Base-by-base conservation (phyloP, 2,113 vertebrate species). In the Oreotrochilus melanogaster region DNA sequence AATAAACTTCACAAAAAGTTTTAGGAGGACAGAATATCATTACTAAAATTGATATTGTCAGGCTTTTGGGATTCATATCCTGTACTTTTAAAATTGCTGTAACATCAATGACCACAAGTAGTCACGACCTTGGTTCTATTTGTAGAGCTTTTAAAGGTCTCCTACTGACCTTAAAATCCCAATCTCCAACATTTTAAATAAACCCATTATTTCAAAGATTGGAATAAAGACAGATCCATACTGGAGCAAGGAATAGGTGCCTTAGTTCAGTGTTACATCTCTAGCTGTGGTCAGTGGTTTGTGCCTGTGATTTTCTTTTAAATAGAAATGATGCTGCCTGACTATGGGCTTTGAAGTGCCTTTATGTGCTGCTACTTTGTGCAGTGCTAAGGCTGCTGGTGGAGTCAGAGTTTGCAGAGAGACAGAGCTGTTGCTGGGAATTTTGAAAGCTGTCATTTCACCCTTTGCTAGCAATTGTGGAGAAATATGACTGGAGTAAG, bases 361-460 rank as follows among this genome's bases (percentile, higher is more conserved):
- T 53, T 64, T 27, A 28, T 30, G 8, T 21, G 47, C 86, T 60
- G 81, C 89, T 79, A 18, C 75, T 76, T 33, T 83, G 85, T 88
- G 88, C 60, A 7, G 43, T 2, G 21, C 25, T 51, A 7, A 12
- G 67, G 67, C 85, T 92, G 87, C 74, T 85, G 16, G 50, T 2
- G 7, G 45, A 71, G 74, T 39, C 21, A 10, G 84, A 50, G 88
- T 88, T 48, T 84, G 85, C 56, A 42, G 78, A 43, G 58, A 64
- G 86, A 93, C 73, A 58, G 53, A 94, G 79, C 86, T 78, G 93
- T 96, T 97, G 94, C 95, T 94, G 94, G 95, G 79, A 86, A 96
- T 95, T 92, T 64, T 86, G 75, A 95, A 94, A 95, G 88, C 88
- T 86, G 85, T 70, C 3, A 2, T 74, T 95, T 75, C 39, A 35